Evolutionary conservation across 92 coral and sea anemone genomes (phyloP).

Genomic region (Isaurus tuberculatus): DNA sequence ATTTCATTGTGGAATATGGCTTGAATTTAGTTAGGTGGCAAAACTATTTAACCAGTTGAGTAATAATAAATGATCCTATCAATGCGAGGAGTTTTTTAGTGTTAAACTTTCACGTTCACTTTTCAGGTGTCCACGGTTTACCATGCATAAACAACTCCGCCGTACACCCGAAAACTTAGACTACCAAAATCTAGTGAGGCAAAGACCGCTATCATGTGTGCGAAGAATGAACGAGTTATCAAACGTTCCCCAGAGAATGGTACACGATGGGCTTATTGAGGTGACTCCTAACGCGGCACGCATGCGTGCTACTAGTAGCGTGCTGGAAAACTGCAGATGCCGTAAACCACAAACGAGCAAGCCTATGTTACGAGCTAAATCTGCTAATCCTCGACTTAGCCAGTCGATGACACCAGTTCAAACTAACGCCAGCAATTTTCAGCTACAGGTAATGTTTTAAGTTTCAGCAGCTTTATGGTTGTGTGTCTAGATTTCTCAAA

Average conservation of each 20-base stretch:
- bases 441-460: conserved; percentile 73
- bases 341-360: conserved; percentile 70
- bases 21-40: too few species aligned
- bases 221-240: conserved; percentile 62
- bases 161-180: conserved; percentile 39
- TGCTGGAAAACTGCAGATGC: conserved; percentile 31
- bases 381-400: conserved; percentile 90
- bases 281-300: conserved; percentile 47
- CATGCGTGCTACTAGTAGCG: conserved; percentile 76
- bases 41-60: too few species aligned
- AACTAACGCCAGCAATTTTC: conserved; percentile 88
- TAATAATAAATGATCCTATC: too few species aligned
- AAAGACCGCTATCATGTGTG: conserved; percentile 62
- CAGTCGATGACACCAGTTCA: conserved; percentile 73
- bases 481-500: not conserved
- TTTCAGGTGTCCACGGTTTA: conserved; percentile 93
- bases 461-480: not conserved
- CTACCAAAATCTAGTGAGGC: conserved; percentile 53
- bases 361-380: conserved; percentile 84
- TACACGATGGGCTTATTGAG: conserved; percentile 67
- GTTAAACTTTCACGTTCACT: not conserved
- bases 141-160: conserved; percentile 79
- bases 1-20: too few species aligned
- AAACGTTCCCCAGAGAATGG: conserved; percentile 64
- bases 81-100: too few species aligned